Evolutionary conservation across 2,888 invertebrate species (phyloP), one percentile per base, ranked within the genome.

Genomic region (Watsonalla cultraria): DNA sequence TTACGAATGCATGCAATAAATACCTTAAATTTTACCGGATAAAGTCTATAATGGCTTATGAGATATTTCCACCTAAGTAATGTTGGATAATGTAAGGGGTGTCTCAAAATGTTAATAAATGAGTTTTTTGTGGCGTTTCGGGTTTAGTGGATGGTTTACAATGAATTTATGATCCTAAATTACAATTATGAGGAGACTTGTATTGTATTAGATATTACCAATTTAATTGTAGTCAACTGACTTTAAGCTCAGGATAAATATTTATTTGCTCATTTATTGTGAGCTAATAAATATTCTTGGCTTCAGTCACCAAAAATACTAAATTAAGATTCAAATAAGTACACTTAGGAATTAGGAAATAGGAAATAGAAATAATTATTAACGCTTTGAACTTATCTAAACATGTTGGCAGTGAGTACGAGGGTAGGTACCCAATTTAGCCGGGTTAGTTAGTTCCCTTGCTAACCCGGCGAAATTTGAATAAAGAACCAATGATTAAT

Each of bases 401-500:
- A 24, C 24, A 24, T 24, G 2, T 24, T 24, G 24, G 24, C 24
- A 24, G 24, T 24, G 24, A 24, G 24, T 24, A 1, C 24, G 59
- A n/a, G n/a, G n/a, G n/a, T n/a, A n/a, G n/a, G 61, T 60, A 63
- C 61, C 54, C 56, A 58, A 55, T 56, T 42, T 51, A 57, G 66
- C 57, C 63, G 68, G 51, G 24, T 24, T 24, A 24, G 24, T 24
- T 24, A 24, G 24, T 24, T 24, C 24, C 24, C 24, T 24, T 24
- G 4, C 24, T 24, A 24, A 4, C 57, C 55, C 64, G 67, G 66
- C 72, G 70, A 11, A 74, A 83, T 84, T 84, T 82, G 74, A 81
- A 85, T 85, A 80, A 75, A 79, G 76, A 79, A 77, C 74, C 75
- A 79, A 82, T 85, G 80, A 86, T 85, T 80, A 84, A 82, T 80